Conservation (phyloP, 2,797 vertebrate genomes). For the Strix occidentalis region DNA sequence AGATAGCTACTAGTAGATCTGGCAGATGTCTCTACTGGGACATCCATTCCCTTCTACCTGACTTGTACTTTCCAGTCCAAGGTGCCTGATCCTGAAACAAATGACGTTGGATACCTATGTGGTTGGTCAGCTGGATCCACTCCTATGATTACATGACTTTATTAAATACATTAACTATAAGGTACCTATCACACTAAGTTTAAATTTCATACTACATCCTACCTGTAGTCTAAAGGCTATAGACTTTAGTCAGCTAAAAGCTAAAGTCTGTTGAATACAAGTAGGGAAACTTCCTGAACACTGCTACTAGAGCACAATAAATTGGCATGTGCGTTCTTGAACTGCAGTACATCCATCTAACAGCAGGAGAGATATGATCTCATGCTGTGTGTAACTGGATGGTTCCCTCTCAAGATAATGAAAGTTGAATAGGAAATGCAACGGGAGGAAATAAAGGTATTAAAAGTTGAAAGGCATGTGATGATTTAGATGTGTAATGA, state of each 20-base stretch:
- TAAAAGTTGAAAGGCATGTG: slow-evolving; percentile 60
- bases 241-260: background rate
- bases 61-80: background rate
- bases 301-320: slow-evolving; percentile 52
- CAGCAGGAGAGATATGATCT: slow-evolving; percentile 64
- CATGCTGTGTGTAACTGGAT: slow-evolving; percentile 71
- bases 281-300: slow-evolving; percentile 37
- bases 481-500: slow-evolving; percentile 60
- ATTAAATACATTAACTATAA: background rate
- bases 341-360: slow-evolving; percentile 66
- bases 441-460: slow-evolving; percentile 53
- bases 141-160: background rate
- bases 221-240: background rate
- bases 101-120: background rate
- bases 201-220: background rate
- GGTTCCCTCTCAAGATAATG: slow-evolving; percentile 73
- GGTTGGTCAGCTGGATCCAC: background rate
- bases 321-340: slow-evolving; percentile 52
- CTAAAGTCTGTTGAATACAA: background rate
- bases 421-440: slow-evolving; percentile 69
- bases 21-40: too few relatives aligned
- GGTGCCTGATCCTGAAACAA: background rate
- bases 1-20: background rate
- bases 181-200: background rate
- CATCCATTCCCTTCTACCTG: background rate